Conservation (phyloP, 2,113 vertebrate genomes). For the Tiliqua scincoides region DNA sequence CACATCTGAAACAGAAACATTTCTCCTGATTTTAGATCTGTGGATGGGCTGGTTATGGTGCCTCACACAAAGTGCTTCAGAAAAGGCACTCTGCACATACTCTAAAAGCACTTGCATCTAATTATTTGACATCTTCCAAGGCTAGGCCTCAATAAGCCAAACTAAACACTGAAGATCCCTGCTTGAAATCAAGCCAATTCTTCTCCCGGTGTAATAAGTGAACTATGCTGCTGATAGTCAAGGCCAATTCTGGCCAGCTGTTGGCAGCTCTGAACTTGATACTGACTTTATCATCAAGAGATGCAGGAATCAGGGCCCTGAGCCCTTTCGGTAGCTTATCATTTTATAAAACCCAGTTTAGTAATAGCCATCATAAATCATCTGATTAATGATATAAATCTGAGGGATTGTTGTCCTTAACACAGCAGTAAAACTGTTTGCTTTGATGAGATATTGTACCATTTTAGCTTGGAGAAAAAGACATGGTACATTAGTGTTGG, state of each 20-base stretch:
- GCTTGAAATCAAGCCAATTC: background rate
- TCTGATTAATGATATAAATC: slow-evolving; percentile 57
- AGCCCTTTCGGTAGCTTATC: background rate
- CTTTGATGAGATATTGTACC: slow-evolving; percentile 48
- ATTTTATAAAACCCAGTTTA: slow-evolving; percentile 10
- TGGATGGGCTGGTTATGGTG: background rate
- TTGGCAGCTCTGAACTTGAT: background rate
- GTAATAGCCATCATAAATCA: slow-evolving; percentile 19
- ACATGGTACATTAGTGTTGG: slow-evolving; percentile 49
- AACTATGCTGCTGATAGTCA: background rate
- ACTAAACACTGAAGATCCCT: background rate
- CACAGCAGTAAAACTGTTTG: slow-evolving; percentile 46
- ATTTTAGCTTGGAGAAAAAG: slow-evolving; percentile 37
- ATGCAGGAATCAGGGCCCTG: slow-evolving; percentile 32
- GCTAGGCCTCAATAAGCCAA: background rate
- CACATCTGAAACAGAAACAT: too few species aligned
- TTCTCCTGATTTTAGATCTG: background rate
- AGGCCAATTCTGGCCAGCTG: background rate
- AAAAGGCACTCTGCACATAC: background rate
- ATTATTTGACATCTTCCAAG: background rate
- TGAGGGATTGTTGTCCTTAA: slow-evolving; percentile 52
- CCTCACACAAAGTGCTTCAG: too few species aligned
- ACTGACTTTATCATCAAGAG: slow-evolving; percentile 26
- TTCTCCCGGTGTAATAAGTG: rapidly evolving
- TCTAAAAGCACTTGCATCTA: background rate